Evolutionary conservation across 2,113 vertebrate genomes (phyloP).

Genomic region (Nyctereutes procyonoides): DNA sequence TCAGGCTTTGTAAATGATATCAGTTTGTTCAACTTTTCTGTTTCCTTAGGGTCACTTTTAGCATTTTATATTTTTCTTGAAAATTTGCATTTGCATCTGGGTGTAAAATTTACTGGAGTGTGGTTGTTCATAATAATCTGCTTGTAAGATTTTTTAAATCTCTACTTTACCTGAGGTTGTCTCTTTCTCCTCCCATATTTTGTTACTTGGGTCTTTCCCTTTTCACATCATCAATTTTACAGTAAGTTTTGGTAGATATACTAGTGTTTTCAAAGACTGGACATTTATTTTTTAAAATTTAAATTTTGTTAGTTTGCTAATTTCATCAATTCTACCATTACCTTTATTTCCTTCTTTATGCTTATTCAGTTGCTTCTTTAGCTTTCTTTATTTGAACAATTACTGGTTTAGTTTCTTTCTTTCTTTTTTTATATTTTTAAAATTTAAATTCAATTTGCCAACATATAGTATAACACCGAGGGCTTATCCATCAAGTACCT

Average conservation of each 20-base stretch:
- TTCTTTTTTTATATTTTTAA: background rate
- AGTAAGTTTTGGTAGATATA: background rate
- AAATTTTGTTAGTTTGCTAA: background rate
- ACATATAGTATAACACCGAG: no score
- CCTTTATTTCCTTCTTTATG: background rate
- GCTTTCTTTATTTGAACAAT: constrained; percentile 12
- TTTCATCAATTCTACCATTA: background rate
- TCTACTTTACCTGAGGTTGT: background rate
- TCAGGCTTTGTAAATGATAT: background rate
- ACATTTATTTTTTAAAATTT: background rate
- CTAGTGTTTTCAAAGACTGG: background rate
- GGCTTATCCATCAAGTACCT: no score
- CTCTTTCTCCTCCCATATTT: background rate
- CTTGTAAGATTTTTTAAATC: background rate
- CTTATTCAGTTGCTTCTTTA: background rate
- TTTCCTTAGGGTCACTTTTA: background rate
- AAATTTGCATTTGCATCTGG: background rate
- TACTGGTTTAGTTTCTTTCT: background rate
- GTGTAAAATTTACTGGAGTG: background rate
- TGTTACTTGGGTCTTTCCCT: background rate
- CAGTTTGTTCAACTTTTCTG: background rate
- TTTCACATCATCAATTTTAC: background rate
- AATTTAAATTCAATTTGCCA: no score
- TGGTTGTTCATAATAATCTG: background rate
- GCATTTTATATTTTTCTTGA: background rate